These are phyloP conservation scores for Albula glossodonta DNA, from an alignment of 2,113 vertebrate genomes.

Conservation along the genomic window DNA sequence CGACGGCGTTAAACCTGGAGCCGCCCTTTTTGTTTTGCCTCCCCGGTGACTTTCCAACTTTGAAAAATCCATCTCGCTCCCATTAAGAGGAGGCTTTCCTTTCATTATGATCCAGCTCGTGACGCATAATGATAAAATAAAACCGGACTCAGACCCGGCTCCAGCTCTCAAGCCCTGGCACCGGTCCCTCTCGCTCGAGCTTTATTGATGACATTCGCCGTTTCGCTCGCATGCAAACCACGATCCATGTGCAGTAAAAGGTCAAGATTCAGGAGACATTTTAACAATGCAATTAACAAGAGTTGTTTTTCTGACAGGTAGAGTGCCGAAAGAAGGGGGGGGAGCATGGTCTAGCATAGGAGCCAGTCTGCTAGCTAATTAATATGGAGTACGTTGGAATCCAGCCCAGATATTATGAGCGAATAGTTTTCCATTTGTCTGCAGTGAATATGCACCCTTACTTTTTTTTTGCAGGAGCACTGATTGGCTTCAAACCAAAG, in stretches of 20 bases:
- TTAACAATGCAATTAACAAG: background rate
- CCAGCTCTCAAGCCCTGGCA: background rate
- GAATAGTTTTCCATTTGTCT: too few relatives aligned
- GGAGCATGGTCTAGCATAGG: background rate
- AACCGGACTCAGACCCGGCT: background rate
- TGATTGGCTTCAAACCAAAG: too few relatives aligned
- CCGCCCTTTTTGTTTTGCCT: slow-evolving; percentile 39
- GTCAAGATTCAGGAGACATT: background rate
- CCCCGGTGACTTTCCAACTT: slow-evolving; percentile 6
- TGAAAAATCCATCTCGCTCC: background rate
- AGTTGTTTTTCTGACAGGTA: background rate
- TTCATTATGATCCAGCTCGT: background rate
- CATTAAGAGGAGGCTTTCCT: background rate
- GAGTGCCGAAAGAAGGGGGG: background rate
- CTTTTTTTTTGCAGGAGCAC: too few relatives aligned
- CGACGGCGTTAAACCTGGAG: slow-evolving; percentile 36
- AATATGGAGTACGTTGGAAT: background rate
- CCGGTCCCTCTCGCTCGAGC: background rate
- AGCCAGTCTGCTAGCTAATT: background rate
- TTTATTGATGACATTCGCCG: background rate
- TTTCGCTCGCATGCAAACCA: background rate
- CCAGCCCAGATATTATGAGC: background rate
- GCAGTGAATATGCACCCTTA: too few relatives aligned
- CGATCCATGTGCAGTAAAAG: background rate
- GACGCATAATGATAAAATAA: background rate